Evolutionary conservation across 1,140 invertebrate genomes (phyloP).

Genomic region (Pachypsylla venusta): DNA sequence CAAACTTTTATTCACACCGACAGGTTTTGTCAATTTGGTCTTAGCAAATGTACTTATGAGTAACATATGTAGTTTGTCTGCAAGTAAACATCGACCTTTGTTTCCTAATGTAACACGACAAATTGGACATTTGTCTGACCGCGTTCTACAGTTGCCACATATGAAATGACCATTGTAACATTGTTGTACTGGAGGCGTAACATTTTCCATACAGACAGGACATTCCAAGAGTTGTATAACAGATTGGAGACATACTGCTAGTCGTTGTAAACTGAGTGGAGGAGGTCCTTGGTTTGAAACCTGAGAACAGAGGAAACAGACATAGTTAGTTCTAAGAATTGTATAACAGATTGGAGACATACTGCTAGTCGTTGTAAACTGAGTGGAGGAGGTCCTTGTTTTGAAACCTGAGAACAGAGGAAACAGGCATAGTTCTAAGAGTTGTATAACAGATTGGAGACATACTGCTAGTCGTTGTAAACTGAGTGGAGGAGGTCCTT

Average conservation of each 20-base stretch:
- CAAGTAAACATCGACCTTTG: slow-evolving; percentile 38
- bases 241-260: slow-evolving; percentile 34
- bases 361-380: slow-evolving; percentile 35
- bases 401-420: slow-evolving; percentile 32
- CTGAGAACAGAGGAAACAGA: slow-evolving; percentile 26
- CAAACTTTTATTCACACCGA: neutral
- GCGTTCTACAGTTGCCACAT: slow-evolving; percentile 41
- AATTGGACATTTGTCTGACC: slow-evolving; percentile 42
- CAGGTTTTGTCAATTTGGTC: slow-evolving; percentile 3
- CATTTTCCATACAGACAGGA: slow-evolving; percentile 43
- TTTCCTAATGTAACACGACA: slow-evolving; percentile 36
- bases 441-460: slow-evolving; percentile 34
- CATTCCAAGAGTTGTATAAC: slow-evolving; percentile 42
- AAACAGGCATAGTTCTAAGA: slow-evolving; percentile 36
- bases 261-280: slow-evolving; percentile 34
- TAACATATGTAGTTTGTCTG: slow-evolving; percentile 36
- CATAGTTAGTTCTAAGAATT: slow-evolving; percentile 34
- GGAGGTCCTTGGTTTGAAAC: slow-evolving; percentile 36
- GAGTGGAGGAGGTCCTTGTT: slow-evolving; percentile 36
- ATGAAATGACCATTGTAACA: slow-evolving; percentile 50
- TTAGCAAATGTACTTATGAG: slow-evolving; percentile 29
- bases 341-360: slow-evolving; percentile 34
- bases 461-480: slow-evolving; percentile 34
- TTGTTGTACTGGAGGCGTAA: slow-evolving; percentile 42
- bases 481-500: slow-evolving; percentile 36